Evolutionary conservation across 1,140 invertebrate genomes (phyloP), one percentile per base, ranked within the genome.

Genomic region (Manduca sexta): DNA sequence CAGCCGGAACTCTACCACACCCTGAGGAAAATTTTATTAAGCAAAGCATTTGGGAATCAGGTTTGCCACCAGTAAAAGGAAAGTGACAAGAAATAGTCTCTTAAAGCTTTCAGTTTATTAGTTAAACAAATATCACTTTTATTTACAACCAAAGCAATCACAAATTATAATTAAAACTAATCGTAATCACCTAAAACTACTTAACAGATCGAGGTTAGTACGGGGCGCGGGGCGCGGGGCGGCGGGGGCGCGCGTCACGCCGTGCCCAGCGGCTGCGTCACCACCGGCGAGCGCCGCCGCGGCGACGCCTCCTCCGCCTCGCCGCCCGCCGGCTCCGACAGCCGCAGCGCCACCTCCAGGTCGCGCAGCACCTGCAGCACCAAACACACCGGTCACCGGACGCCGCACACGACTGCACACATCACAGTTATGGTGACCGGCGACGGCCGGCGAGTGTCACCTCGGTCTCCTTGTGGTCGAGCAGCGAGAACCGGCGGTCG

Each of bases 381-480:
- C 21, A 26, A 5, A 26, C 8, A 26, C 4, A 5, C 21, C 4
- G 4, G 8, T 26, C 21, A 3, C 8, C 21, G 4, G 21, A 8
- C 21, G 21, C 21, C 21, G 21, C 4, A 3, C 21, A 7, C 21
- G 2, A 2, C 7, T 21, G 7, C 21, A 21, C 7, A n/a, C 21
- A 21, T 21, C 7, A 21, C 21, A 21, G 7, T 3, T 21, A 2
- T 21, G 21, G 21, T 2, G 21, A 7, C 21, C 2, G 3, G 21
- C 3, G 3, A 21, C 3, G 2, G 21, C 21, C 21, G 3, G 3
- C 21, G 7, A 21, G 21, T 21, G 21, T 21, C 1, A 26, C 21
- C 86, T 98, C 97, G 14, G 95, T 96, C 88, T 98, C 97, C 89
- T 97, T 97, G 67, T 95, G 91, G 77, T 98, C 96, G 61, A 98